phyloP scores from a whole-genome alignment of 2,797 vertebrate species.

The Sciurus carolinensis region DNA sequence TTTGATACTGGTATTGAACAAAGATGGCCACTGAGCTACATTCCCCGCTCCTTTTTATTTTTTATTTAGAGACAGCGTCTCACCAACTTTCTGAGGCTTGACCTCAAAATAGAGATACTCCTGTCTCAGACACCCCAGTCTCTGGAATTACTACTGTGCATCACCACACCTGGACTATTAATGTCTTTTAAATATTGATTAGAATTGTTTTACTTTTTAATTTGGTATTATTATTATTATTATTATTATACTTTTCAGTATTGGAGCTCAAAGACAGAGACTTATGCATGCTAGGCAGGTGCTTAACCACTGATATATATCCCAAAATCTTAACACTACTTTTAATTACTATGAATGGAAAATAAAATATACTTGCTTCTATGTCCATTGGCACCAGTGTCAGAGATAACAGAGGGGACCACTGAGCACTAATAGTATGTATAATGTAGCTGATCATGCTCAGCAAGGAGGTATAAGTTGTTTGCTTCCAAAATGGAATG shows the following conservation, averaged over 20 bases:
- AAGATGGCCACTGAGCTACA: no score
- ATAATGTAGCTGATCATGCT: accelerated
- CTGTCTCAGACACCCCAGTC: no score
- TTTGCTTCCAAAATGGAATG: background rate
- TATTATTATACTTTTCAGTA: no score
- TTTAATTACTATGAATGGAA: background rate
- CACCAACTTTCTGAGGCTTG: no score
- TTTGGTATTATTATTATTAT: background rate
- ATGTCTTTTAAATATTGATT: background rate
- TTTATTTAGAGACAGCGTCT: no score
- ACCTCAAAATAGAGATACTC: no score
- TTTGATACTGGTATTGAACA: no score
- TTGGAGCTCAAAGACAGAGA: background rate
- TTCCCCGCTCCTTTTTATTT: no score
- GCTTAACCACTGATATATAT: background rate
- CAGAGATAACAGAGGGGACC: accelerated
- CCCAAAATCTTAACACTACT: accelerated
- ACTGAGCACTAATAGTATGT: background rate
- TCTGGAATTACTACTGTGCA: no score
- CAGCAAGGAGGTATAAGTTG: accelerated
- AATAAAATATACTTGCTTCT: background rate
- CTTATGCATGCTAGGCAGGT: no score
- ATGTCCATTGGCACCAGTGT: no score
- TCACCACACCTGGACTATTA: no score
- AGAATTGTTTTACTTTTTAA: background rate